A percentile compares a stretch with the other conserved stretches of the same genome.
Conservation (phyloP, 2,888 invertebrate genomes). For the Tetragonula carbonaria region DNA sequence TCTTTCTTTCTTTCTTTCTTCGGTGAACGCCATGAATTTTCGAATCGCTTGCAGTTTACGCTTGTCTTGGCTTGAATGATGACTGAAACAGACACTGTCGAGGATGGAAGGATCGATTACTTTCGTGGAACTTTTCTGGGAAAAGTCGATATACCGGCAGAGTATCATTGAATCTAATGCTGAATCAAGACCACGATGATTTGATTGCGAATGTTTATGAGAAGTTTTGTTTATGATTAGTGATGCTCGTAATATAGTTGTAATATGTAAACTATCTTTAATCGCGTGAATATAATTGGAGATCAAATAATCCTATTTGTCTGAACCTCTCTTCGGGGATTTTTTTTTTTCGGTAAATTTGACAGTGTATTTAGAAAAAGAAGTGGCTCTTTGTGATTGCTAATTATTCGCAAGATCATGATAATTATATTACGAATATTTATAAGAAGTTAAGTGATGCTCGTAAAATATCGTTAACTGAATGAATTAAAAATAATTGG, state of each 20-base stretch:
- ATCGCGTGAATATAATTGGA: neutral
- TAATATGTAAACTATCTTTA: neutral
- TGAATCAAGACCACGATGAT: neutral
- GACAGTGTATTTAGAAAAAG: neutral
- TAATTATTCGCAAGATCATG: neutral
- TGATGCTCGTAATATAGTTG: neutral
- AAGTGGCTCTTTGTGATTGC: no score
- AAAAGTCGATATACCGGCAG: neutral
- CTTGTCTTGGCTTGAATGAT: neutral
- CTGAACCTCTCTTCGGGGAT: neutral
- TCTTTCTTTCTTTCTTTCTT: neutral
- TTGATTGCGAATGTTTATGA: neutral
- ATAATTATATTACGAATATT: neutral
- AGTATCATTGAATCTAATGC: neutral
- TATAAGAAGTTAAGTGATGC: neutral
- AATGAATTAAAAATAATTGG: neutral
- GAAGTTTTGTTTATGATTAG: neutral
- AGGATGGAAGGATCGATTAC: neutral
- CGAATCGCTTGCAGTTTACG: neutral
- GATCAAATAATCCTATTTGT: neutral
- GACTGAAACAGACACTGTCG: neutral
- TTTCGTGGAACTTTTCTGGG: neutral
- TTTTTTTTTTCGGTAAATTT: neutral
- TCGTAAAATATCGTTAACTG: neutral
- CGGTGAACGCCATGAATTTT: constrained; percentile 10